Percentiles rank a stretch among this genome's conserved stretches.
Evolutionary conservation across 2,113 vertebrate species (phyloP).

Genomic region (Eupsittula cactorum): DNA sequence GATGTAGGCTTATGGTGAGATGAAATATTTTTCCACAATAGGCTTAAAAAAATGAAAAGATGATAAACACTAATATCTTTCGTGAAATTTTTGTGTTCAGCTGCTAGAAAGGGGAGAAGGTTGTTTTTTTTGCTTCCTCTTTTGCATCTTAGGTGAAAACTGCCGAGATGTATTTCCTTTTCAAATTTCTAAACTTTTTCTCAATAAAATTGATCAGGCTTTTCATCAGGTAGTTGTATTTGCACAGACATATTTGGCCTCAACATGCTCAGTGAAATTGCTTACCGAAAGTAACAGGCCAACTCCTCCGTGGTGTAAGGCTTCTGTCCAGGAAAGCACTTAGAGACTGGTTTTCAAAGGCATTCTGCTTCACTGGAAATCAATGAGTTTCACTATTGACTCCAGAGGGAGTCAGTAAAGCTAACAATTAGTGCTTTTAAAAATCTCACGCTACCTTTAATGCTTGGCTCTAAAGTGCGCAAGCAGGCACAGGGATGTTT

Average conservation of each 20-base stretch:
- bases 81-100: neutral
- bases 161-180: neutral
- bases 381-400: conserved; percentile 55
- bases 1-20: neutral
- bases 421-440: conserved; percentile 62
- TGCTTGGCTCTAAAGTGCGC: conserved; percentile 6
- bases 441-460: conserved; percentile 59
- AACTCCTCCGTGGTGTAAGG: neutral
- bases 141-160: neutral
- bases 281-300: conserved; percentile 29
- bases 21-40: neutral
- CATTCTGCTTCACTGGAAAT: conserved; percentile 49
- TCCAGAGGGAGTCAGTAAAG: conserved; percentile 49
- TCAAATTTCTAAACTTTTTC: neutral
- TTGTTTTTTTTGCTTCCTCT: neutral
- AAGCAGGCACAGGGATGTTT: neutral
- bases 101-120: neutral
- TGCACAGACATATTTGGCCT: neutral
- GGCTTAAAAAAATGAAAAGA: neutral
- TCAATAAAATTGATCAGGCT: conserved; percentile 54
- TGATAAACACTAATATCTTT: neutral
- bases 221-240: conserved; percentile 30
- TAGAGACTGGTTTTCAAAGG: conserved; percentile 58
- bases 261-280: neutral
- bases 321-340: conserved; percentile 67